A percentile compares a stretch with the other conserved stretches of the same genome.
These are phyloP conservation scores for Drosophila burlai DNA, from an alignment of 1,140 invertebrate genomes.

Conservation along the genomic window DNA sequence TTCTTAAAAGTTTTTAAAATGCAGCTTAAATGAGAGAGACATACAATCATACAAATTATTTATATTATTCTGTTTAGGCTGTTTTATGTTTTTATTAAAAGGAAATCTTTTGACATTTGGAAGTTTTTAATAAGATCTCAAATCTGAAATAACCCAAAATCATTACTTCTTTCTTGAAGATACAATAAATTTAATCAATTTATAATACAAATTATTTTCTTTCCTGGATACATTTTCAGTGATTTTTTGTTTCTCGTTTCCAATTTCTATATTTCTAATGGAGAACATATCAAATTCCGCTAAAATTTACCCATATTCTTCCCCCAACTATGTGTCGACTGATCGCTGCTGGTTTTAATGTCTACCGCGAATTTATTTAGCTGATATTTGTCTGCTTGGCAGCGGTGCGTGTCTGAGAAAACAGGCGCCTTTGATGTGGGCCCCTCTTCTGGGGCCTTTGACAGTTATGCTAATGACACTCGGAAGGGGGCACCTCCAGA, in stretches of 20 bases:
- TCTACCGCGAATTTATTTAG: slow-evolving; percentile 59
- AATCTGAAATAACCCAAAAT: no score
- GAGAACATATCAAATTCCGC: not conserved
- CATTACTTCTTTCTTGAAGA: no score
- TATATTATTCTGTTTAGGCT: no score
- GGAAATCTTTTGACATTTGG: no score
- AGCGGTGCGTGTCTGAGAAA: slow-evolving; percentile 55
- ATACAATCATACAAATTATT: no score
- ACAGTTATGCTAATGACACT: slow-evolving; percentile 80
- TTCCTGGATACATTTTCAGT: not conserved
- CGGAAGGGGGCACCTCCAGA: slow-evolving; percentile 8
- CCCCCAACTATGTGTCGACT: not conserved
- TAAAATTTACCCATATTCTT: not conserved
- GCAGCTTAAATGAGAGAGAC: no score
- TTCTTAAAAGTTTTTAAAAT: no score
- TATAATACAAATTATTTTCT: not conserved
- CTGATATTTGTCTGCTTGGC: slow-evolving; percentile 71
- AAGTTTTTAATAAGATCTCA: no score
- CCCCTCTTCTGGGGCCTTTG: slow-evolving; percentile 34
- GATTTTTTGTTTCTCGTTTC: no score
- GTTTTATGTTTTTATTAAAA: no score
- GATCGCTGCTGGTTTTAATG: slow-evolving; percentile 38
- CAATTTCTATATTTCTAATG: not conserved
- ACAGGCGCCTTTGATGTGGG: slow-evolving; percentile 52
- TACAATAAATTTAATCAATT: not conserved